Evolutionary conservation across 1,140 invertebrate genomes (phyloP).

Genomic region (Drosophila erecta): DNA sequence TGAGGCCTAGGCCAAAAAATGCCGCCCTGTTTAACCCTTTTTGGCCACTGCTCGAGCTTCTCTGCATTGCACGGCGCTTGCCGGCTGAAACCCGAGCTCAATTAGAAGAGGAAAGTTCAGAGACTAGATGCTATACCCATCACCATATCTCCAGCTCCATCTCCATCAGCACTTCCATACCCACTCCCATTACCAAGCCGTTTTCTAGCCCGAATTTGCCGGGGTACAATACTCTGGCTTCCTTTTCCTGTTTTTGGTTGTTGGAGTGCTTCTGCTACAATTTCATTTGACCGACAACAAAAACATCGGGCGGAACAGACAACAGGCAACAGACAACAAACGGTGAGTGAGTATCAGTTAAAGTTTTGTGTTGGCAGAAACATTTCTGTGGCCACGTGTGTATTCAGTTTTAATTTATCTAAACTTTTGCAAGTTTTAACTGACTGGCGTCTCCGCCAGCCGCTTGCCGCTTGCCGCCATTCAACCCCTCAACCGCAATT

Average conservation of each 20-base stretch:
- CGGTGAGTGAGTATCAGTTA: constrained; percentile 11
- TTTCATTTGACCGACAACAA: constrained; percentile 66
- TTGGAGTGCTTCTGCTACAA: constrained; percentile 47
- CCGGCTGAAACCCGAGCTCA: constrained; percentile 66
- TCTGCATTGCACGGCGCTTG: neutral
- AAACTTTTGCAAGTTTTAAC: constrained; percentile 64
- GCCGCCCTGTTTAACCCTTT: constrained; percentile 36
- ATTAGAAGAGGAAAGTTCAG: constrained; percentile 62
- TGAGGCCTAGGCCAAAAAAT: constrained; percentile 23
- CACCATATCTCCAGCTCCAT: neutral
- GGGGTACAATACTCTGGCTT: constrained; percentile 35
- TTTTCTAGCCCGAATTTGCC: neutral
- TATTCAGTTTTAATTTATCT: constrained; percentile 76
- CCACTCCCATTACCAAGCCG: neutral
- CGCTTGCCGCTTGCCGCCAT: too few relatives aligned
- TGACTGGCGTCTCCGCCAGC: constrained; percentile 22
- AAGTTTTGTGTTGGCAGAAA: constrained; percentile 27
- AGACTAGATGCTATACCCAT: neutral
- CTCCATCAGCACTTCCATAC: neutral
- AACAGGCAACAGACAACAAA: neutral
- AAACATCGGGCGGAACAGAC: constrained; percentile 7
- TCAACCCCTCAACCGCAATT: constrained; percentile 44
- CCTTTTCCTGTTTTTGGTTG: constrained; percentile 41
- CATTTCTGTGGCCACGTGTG: constrained; percentile 56
- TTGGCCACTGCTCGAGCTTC: neutral